Evolutionary conservation across 2,113 vertebrate genomes (phyloP), one percentile per base, ranked within the genome.

Genomic region (Hylia prasina): DNA sequence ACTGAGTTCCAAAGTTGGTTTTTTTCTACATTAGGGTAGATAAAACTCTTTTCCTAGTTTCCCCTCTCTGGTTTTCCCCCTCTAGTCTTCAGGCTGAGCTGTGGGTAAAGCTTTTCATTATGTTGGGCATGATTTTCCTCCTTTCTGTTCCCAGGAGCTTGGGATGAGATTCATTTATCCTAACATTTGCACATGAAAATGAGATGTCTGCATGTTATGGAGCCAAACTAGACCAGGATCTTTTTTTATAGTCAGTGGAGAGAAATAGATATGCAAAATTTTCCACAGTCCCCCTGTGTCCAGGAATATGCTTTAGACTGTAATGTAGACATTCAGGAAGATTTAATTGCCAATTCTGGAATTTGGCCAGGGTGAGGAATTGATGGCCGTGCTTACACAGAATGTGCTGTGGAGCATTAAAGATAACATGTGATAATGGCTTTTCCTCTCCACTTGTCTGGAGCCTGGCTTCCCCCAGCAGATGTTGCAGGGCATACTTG

Each of bases 121-220:
- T 18, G 19, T 64, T 94, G 84, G 60, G 30, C 56, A 47, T 51
- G 72, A 63, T 64, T 84, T 82, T 77, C 15, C 15, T 66, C 27
- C 39, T 68, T 56, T 93, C 78, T 70, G 30, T 27, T 83, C 90
- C 65, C 86, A 33, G 76, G 77, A 83, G 83, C 48, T 44, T 64
- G 76, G 57, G 76, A 75, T 91, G 75, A 87, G 72, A 51, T 79
- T 82, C 33, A 24, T 94, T 94, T 96, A 82, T 75, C 92, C 78
- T 82, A 93, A 95, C 40, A 79, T 91, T 94, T 96, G 73, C 90
- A 71, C 93, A 84, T 95, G 71, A 93, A 95, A 96, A 93, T 91
- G 78, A 89, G 77, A 91, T 79, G 35, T 75, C 84, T 87, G 61
- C 48, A 44, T 93, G 85, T 93, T 39, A 91, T 84, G 66, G 69